A percentile compares a stretch with the other conserved stretches of the same genome.
Conservation (phyloP, 2,113 vertebrate species). For the Brachirus orientalis region DNA sequence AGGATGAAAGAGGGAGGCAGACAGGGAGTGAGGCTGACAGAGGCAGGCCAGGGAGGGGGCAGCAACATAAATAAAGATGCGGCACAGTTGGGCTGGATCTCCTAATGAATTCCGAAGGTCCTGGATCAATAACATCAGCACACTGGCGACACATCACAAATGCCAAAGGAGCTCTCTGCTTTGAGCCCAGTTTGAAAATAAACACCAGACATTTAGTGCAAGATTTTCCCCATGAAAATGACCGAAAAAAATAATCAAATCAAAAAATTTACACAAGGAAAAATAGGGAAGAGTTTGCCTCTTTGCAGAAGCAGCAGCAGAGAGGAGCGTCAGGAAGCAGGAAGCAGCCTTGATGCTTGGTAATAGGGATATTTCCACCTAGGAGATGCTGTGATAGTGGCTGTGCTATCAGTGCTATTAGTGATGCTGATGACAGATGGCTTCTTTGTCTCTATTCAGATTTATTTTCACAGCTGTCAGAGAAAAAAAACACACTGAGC, state of each 20-base stretch:
- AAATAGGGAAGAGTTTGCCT: constrained; percentile 19
- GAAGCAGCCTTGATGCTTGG: constrained; percentile 70
- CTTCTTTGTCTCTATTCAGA: constrained; percentile 74
- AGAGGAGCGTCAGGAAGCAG: constrained; percentile 73
- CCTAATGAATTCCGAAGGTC: constrained; percentile 86
- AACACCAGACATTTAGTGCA: constrained; percentile 59
- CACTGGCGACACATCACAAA: constrained; percentile 82
- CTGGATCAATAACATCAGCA: constrained; percentile 86
- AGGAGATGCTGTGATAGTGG: constrained; percentile 74
- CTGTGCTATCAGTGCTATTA: constrained; percentile 74
- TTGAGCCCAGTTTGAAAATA: constrained; percentile 42
- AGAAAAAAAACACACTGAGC: constrained; percentile 46
- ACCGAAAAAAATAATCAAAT: constrained; percentile 33
- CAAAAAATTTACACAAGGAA: constrained; percentile 40
- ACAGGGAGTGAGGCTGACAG: constrained; percentile 55
- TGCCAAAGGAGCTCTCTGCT: constrained; percentile 71
- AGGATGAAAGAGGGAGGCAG: constrained; percentile 77
- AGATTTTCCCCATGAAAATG: constrained; percentile 23
- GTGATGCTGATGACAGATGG: constrained; percentile 75
- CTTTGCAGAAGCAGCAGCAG: constrained; percentile 29
- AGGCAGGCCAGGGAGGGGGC: constrained; percentile 60
- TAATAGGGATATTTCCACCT: constrained; percentile 80
- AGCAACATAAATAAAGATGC: constrained; percentile 85
- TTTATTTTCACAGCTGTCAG: constrained; percentile 73
- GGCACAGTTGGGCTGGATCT: constrained; percentile 77